phyloP scores from a whole-genome alignment of 2,113 vertebrate species.

The Stegastes partitus region DNA sequence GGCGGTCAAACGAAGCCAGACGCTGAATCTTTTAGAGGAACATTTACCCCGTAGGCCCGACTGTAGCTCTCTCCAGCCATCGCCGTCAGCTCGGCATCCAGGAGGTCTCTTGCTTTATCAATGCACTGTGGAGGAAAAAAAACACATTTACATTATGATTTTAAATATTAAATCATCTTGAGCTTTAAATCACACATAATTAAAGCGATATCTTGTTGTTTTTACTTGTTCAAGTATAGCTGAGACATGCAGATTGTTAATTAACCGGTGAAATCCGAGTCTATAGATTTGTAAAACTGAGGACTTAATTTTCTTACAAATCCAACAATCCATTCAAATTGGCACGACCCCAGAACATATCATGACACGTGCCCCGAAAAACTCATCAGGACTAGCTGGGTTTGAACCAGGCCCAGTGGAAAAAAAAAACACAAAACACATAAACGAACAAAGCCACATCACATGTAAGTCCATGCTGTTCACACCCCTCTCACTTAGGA shows the following conservation, averaged over 20 bases:
- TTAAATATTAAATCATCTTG: neutral
- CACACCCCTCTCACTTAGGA: conserved; percentile 24
- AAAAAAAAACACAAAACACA: conserved; percentile 18
- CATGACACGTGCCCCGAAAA: conserved; percentile 8
- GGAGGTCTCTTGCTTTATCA: conserved; percentile 97
- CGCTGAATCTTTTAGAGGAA: neutral
- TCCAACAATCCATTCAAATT: neutral
- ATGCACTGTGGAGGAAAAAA: conserved; percentile 88
- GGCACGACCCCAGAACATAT: neutral
- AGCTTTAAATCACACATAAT: too few relatives aligned
- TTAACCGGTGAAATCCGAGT: too few relatives aligned
- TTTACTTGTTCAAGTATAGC: neutral
- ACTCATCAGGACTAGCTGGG: conserved; percentile 2
- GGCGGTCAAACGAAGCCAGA: conserved; percentile 8
- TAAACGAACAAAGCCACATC: conserved; percentile 30
- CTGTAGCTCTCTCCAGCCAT: conserved; percentile 99
- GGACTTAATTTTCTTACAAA: neutral
- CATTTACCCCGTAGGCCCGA: conserved; percentile 94
- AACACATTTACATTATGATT: neutral
- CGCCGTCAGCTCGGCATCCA: conserved; percentile 96
- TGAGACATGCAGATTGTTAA: neutral
- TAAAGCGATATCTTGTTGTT: too few relatives aligned
- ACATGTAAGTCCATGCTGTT: conserved; percentile 26
- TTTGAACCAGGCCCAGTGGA: conserved; percentile 13
- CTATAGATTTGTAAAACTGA: neutral